These are phyloP conservation scores for Lophotriccus pileatus DNA, from an alignment of 2,797 vertebrate species.

Conservation along the genomic window DNA sequence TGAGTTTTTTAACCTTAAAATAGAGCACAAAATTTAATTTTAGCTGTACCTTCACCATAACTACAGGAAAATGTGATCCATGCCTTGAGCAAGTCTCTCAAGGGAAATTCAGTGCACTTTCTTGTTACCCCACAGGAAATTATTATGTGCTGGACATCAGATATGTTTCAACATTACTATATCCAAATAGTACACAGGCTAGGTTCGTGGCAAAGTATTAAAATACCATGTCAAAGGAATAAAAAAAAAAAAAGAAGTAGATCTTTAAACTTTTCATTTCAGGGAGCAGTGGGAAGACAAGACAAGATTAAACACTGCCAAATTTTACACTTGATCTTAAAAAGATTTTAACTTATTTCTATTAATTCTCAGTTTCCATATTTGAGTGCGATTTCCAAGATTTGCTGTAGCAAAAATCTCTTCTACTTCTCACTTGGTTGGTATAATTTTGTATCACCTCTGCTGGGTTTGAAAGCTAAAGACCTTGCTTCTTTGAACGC, in stretches of 20 bases:
- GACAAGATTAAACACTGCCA: neutral
- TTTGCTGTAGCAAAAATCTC: neutral
- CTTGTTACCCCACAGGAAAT: neutral
- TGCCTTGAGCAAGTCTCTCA: constrained; percentile 18
- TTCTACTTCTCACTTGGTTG: neutral
- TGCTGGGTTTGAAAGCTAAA: neutral
- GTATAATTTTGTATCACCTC: neutral
- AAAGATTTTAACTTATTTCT: neutral
- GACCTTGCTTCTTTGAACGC: neutral
- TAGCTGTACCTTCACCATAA: neutral
- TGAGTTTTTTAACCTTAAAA: constrained; percentile 53
- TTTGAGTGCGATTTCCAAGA: neutral
- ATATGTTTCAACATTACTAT: neutral
- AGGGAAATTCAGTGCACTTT: constrained; percentile 8
- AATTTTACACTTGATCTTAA: neutral
- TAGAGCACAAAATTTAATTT: constrained; percentile 5
- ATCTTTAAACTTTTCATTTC: neutral
- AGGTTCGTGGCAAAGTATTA: neutral
- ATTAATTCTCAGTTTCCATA: neutral
- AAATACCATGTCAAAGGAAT: neutral
- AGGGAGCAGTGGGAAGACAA: neutral
- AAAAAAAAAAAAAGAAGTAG: neutral
- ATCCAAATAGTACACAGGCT: neutral
- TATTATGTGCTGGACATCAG: neutral
- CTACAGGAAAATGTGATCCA: neutral